Evolutionary conservation across 2,113 vertebrate genomes (phyloP).

Genomic region (Tychaedon coryphoeus): DNA sequence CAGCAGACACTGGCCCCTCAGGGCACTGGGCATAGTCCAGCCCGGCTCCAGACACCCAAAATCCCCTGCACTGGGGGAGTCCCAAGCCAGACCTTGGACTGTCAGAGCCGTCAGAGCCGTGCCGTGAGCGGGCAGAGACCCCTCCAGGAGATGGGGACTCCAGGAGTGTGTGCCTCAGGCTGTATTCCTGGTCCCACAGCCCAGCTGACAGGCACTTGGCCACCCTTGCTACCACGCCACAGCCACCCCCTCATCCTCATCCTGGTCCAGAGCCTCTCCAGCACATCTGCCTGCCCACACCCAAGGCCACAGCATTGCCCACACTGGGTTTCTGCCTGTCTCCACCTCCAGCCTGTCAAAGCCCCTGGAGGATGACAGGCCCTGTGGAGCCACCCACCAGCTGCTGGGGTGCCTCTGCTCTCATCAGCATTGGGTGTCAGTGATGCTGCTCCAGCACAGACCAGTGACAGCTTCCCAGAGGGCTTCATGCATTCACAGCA

Average conservation of each 20-base stretch:
- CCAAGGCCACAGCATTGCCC: too few relatives aligned
- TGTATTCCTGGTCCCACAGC: accelerated
- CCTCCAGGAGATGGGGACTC: neutral
- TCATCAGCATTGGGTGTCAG: neutral
- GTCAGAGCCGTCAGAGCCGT: neutral
- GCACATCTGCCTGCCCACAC: too few relatives aligned
- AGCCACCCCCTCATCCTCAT: accelerated
- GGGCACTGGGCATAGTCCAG: too few relatives aligned
- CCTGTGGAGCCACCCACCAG: too few relatives aligned
- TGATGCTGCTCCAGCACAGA: neutral
- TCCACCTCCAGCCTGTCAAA: neutral
- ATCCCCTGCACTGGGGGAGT: accelerated
- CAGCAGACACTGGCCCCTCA: neutral
- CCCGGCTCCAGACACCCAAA: neutral
- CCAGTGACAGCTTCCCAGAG: neutral
- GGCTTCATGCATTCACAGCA: neutral
- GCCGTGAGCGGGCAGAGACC: accelerated
- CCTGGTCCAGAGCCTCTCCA: neutral
- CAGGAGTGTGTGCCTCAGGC: accelerated
- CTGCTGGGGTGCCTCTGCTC: neutral
- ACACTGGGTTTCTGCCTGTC: accelerated
- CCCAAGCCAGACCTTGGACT: neutral
- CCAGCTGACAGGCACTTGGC: too few relatives aligned
- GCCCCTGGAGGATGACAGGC: accelerated
- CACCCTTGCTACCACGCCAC: neutral